Base-by-base conservation (phyloP, 1,140 invertebrate genomes). In the Ctenoplectra terminalis region DNA sequence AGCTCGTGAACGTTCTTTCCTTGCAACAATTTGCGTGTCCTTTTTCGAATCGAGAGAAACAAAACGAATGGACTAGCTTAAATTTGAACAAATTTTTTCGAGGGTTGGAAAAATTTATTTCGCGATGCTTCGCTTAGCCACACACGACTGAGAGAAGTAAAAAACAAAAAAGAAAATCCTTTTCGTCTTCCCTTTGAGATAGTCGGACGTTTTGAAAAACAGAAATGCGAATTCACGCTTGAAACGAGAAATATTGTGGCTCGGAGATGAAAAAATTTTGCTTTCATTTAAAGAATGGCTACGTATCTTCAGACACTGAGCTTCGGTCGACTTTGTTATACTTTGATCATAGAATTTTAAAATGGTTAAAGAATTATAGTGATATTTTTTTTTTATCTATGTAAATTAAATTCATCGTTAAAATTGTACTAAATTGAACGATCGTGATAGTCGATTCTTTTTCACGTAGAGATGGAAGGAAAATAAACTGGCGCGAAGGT, bases 221-320 rank as follows among this genome's bases (percentile, higher is more conserved):
- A 34, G 31, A 34, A 37, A 20, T 23, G 66, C 66, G 46, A 69
- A 34, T 69, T 69, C 26, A 50, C 29, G 46, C 23, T 48, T 34
- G 66, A 69, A 50, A 50, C 40, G 40, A 67, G 64, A 48, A 69
- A 69, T 29, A 64, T 40, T 15, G 37, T 7, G 61, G 61, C n/a
- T 34, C 23, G 34, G 23, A 13, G 6, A n/a, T n/a, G 9, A n/a
- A 64, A 64, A 64, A 26, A 40, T 40, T 40, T 64, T 37, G 61
- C 34, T 64, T 64, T 37, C 61, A 40, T 64, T 64, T 64, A 40
- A 15, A 3, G 37, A 4, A 40, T 40, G 61, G 37, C 37, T 40
- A 64, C 23, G n/a, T 40, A 64, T 64, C 61, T 43, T 64, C 37
- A 26, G 11, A 7, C 23, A 40, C 37, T 8, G 13, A 26, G 61